Evolutionary conservation across 2,113 vertebrate genomes (phyloP).

Genomic region (Anolis sagrei): DNA sequence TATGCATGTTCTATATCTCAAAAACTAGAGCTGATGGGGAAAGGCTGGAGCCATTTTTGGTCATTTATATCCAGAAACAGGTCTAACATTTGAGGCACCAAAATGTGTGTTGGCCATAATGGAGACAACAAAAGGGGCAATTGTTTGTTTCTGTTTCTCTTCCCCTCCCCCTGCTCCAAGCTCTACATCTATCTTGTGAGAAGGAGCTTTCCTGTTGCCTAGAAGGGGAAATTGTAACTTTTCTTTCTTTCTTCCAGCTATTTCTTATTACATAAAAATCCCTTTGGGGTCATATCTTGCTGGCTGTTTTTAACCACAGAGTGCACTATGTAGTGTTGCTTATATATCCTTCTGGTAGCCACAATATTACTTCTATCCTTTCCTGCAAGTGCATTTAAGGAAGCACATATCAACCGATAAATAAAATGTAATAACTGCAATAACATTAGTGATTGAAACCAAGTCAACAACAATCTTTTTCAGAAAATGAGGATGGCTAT

Average conservation of each 20-base stretch:
- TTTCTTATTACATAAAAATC: not conserved
- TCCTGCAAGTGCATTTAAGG: not conserved
- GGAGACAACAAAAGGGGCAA: too few species aligned
- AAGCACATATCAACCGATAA: not conserved
- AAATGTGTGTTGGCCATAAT: too few species aligned
- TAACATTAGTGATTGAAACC: not conserved
- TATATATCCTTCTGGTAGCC: not conserved
- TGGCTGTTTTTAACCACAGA: not conserved
- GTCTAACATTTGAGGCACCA: too few species aligned
- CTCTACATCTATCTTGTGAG: not conserved
- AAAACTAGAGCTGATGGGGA: too few species aligned
- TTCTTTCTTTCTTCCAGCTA: not conserved
- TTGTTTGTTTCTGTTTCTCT: too few species aligned
- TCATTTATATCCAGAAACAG: too few species aligned
- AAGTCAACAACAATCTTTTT: not conserved
- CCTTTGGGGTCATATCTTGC: not conserved
- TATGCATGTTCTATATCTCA: too few species aligned
- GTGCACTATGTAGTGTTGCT: not conserved
- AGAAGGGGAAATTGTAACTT: not conserved
- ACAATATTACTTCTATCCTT: constrained; percentile 7
- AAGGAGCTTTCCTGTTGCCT: not conserved
- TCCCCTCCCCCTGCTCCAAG: too few species aligned
- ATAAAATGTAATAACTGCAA: not conserved
- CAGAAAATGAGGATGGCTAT: not conserved
- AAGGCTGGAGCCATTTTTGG: too few species aligned